Evolutionary conservation across 2,113 vertebrate species (phyloP).

Genomic region (Mus spicilegus): DNA sequence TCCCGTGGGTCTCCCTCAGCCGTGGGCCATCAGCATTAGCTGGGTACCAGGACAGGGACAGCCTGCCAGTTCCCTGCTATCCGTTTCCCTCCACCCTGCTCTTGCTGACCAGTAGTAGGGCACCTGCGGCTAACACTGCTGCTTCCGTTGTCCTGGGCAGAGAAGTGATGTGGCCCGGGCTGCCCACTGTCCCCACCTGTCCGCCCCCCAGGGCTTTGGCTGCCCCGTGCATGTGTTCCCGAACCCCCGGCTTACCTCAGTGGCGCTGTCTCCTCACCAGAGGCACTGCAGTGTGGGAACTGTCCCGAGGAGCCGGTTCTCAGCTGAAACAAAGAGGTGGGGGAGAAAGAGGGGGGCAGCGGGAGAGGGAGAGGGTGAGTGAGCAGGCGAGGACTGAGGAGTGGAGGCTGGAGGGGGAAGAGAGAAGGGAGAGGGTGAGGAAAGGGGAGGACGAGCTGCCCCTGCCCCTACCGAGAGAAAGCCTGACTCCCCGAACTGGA

Average conservation of each 20-base stretch:
- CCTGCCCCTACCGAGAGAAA: slow-evolving; percentile 13
- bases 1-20: not conserved
- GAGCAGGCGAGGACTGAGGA: slow-evolving; percentile 69
- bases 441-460: slow-evolving; percentile 10
- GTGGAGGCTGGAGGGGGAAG: slow-evolving; percentile 70
- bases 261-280: slow-evolving; percentile 80
- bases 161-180: not conserved
- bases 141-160: not conserved
- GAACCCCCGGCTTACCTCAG: slow-evolving; percentile 75
- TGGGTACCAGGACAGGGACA: slow-evolving; percentile 12
- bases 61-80: not conserved
- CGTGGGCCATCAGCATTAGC: not conserved
- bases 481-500: slow-evolving; percentile 51
- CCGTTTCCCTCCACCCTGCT: slow-evolving; percentile 6
- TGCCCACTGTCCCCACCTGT: slow-evolving; percentile 48
- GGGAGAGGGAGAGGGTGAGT: slow-evolving; percentile 77
- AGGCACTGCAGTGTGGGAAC: slow-evolving; percentile 80
- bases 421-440: slow-evolving; percentile 11
- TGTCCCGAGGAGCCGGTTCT: slow-evolving; percentile 84
- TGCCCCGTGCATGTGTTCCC: slow-evolving; percentile 23
- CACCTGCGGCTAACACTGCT: slow-evolving; percentile 25
- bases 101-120: slow-evolving; percentile 30
- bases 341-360: slow-evolving; percentile 74
- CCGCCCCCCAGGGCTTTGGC: not conserved
- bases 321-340: slow-evolving; percentile 85